Evolutionary conservation across 2,888 invertebrate genomes (phyloP).

Genomic region (Oscheius onirici): DNA sequence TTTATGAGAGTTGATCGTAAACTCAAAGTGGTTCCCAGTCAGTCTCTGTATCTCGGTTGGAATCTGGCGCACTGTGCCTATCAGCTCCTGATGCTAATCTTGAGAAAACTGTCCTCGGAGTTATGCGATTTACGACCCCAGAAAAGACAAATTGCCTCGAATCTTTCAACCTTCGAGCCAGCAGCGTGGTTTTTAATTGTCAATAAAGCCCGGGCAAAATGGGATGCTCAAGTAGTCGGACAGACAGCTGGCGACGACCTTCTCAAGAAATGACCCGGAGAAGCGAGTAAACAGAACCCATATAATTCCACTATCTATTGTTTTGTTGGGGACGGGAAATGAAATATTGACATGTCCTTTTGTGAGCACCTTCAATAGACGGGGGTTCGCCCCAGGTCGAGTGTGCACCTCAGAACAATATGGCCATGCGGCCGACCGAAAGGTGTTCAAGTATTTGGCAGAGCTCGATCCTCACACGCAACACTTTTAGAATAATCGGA

Average conservation of each 20-base stretch:
- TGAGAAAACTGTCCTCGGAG: slow-evolving; percentile 27
- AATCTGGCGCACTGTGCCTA: slow-evolving; percentile 9
- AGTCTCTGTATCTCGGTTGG: slow-evolving; percentile 10
- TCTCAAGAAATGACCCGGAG: not conserved
- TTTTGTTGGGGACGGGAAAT: slow-evolving; percentile 14
- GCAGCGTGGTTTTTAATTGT: slow-evolving; percentile 15
- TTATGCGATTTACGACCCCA: slow-evolving; percentile 8
- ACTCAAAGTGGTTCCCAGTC: not conserved
- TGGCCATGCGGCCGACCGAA: not conserved
- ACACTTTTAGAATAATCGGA: slow-evolving; percentile 33
- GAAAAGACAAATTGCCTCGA: no score
- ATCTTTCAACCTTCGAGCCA: no score
- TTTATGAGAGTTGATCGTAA: slow-evolving; percentile 8
- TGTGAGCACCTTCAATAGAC: not conserved
- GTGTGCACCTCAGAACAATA: slow-evolving; percentile 29
- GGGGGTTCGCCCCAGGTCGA: not conserved
- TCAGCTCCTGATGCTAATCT: slow-evolving; percentile 24
- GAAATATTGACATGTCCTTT: slow-evolving; percentile 34
- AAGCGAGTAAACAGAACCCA: not conserved
- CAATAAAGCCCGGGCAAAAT: slow-evolving; percentile 26
- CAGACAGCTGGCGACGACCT: slow-evolving; percentile 23
- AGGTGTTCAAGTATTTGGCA: slow-evolving; percentile 32
- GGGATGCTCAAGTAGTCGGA: slow-evolving; percentile 21
- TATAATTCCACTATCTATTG: slow-evolving; percentile 8
- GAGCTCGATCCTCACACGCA: slow-evolving; percentile 13